Base-by-base conservation (phyloP, 2,888 invertebrate species). In the Cepaea hortensis region DNA sequence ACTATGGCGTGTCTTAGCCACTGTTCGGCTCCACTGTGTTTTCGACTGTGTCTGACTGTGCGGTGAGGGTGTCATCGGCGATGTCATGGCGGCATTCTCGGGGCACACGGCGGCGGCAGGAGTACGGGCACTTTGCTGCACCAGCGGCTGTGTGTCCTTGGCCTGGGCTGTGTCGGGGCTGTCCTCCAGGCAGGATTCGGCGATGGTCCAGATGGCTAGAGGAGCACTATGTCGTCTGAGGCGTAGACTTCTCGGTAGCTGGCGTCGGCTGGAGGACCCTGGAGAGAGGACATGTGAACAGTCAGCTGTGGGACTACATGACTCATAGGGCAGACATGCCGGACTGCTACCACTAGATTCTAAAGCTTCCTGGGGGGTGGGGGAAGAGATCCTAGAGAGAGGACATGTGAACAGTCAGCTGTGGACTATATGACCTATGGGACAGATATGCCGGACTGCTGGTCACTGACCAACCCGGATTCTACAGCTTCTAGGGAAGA, bases 121-220 rank as follows among this genome's bases (percentile, higher is more conserved):
- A 3, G 62, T 46, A 20, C 65, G 35, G 62, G 84, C 46, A 35
- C 76, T 68, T 35, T 62, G 86, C 23, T 73, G 23, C 35, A 81
- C 86, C 85, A 85, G 70, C 48, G 80, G 85, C 73, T 62, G 73
- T 9, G 46, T 79, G 70, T 82, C 77, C 23, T 62, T 65, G 70
- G 72, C 62, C n/a, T 84, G 80, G 1, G 81, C 68, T 35, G 83
- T 77, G 5, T 89, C 87, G 46, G 75, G 85, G 76, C 75, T 85
- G 48, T 85, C 85, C 55, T 87, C 87, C 55, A 84, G 81, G 46
- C 50, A 70, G 61, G 88, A 85, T 68, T 89, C 89, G 3, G 87
- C 81, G 61, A 89, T 89, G 23, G 88, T 87, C 87, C 87, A 89
- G 84, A 89, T 88, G 62, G 84, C 76, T 61, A 87, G 50, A 48